A percentile compares a stretch with the other conserved stretches of the same genome.
These are phyloP conservation scores for Leucoraja ocellata DNA, from an alignment of 2,797 vertebrate genomes.

Conservation along the genomic window DNA sequence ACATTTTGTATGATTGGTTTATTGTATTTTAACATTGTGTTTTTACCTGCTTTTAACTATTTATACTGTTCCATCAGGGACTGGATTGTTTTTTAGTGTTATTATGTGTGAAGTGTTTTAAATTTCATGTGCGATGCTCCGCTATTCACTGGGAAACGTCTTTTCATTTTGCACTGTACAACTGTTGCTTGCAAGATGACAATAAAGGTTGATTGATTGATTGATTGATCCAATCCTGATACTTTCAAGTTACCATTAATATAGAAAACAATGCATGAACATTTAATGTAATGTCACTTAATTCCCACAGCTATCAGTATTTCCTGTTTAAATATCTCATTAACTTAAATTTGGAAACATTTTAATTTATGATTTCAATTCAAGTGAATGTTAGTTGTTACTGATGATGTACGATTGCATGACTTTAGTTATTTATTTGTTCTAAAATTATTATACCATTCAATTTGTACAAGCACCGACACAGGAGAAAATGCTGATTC, in stretches of 20 bases:
- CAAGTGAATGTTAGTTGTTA: constrained; percentile 51
- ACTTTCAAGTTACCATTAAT: background rate
- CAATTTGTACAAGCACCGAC: constrained; percentile 52
- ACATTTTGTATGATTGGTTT: no score
- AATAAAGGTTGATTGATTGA: no score
- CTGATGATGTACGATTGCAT: constrained; percentile 52
- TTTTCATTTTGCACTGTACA: no score
- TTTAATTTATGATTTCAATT: constrained; percentile 40
- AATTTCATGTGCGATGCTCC: no score
- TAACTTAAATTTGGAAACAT: constrained; percentile 40
- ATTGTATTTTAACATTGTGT: no score
- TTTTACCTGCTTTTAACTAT: no score
- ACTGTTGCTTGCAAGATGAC: no score
- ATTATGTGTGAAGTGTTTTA: no score
- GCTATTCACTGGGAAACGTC: no score
- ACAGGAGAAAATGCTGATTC: constrained; percentile 53
- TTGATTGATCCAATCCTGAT: background rate
- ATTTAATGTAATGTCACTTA: background rate
- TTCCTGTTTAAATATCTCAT: constrained; percentile 23
- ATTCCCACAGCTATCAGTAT: constrained; percentile 12
- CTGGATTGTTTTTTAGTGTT: no score
- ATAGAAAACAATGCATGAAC: background rate
- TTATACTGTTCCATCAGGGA: no score
- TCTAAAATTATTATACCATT: constrained; percentile 52
- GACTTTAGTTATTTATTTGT: constrained; percentile 50